Conservation (phyloP, 1,140 invertebrate genomes). For the Achroia grisella region DNA sequence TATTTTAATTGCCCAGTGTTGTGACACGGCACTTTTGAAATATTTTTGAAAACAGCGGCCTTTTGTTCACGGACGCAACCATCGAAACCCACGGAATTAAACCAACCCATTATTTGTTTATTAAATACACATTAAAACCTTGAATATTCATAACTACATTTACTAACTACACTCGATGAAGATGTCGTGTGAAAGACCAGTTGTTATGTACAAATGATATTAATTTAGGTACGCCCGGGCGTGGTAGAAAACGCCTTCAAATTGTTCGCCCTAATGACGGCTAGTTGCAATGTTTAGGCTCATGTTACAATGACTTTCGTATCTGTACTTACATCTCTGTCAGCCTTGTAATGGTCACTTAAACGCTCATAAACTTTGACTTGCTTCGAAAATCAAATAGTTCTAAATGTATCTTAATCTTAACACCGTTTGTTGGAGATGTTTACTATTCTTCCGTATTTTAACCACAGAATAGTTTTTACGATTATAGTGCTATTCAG, state of each 20-base stretch:
- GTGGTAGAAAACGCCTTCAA: conserved; percentile 40
- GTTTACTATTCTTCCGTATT: neutral
- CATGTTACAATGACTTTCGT: conserved; percentile 25
- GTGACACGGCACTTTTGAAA: conserved; percentile 62
- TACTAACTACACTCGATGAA: conserved; percentile 42
- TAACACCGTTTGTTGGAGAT: neutral
- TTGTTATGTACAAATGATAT: conserved; percentile 54
- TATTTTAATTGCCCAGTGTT: conserved; percentile 66
- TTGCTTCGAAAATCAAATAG: conserved; percentile 20
- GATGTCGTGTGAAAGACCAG: conserved; percentile 63
- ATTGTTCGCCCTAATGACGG: conserved; percentile 32
- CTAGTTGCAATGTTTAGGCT: conserved; percentile 28
- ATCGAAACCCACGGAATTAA: conserved; percentile 32
- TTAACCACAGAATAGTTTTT: no score
- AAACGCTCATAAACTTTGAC: conserved; percentile 31
- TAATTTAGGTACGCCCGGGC: conserved; percentile 44
- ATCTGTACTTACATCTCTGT: conserved; percentile 31
- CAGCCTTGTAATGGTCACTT: conserved; percentile 36
- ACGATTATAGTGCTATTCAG: no score
- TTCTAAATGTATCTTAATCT: conserved; percentile 9
- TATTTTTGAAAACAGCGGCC: conserved; percentile 56
- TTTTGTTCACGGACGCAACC: conserved; percentile 54
- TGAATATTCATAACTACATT: conserved; percentile 37
- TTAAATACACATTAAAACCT: conserved; percentile 61
- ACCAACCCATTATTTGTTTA: conserved; percentile 55